These are phyloP conservation scores for Formica selysi DNA, from an alignment of 1,140 invertebrate species.

Conservation along the genomic window DNA sequence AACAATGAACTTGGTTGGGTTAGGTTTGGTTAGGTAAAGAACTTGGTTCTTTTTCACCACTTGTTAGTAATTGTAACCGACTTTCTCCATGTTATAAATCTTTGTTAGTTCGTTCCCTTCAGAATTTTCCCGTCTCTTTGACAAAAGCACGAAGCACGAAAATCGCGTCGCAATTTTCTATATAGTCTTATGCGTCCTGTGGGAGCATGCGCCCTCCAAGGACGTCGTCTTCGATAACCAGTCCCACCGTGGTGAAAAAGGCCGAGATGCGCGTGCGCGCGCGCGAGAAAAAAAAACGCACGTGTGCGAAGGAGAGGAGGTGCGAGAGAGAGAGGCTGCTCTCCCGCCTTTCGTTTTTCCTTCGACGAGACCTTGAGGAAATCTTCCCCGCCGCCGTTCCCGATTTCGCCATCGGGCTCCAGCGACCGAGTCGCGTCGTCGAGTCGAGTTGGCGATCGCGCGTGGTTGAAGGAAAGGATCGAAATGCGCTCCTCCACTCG, in stretches of 20 bases:
- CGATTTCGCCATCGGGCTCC: constrained; percentile 77
- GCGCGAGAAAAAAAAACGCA: constrained; percentile 27
- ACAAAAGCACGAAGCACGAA: background rate
- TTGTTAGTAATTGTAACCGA: background rate
- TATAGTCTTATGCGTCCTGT: constrained; percentile 30
- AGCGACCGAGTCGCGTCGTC: too few relatives aligned
- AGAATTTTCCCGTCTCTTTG: constrained; percentile 10
- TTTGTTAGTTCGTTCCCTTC: background rate
- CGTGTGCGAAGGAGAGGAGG: constrained; percentile 35
- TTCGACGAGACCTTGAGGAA: constrained; percentile 83
- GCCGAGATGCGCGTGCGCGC: constrained; percentile 34
- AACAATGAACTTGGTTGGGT: background rate
- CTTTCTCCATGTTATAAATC: background rate
- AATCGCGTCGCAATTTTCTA: background rate
- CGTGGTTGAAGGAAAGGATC: constrained; percentile 42
- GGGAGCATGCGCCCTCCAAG: constrained; percentile 66
- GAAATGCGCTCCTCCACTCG: constrained; percentile 38
- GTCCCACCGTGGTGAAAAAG: constrained; percentile 67
- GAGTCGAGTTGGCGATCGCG: constrained; percentile 21
- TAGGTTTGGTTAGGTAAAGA: too few relatives aligned
- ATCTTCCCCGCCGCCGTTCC: constrained; percentile 83
- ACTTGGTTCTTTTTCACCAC: background rate
- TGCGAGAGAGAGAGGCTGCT: constrained; percentile 25
- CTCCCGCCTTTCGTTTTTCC: constrained; percentile 85
- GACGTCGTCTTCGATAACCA: constrained; percentile 71